Base-by-base conservation (phyloP, 2,888 invertebrate species). In the Cryptophagus acutangulus region DNA sequence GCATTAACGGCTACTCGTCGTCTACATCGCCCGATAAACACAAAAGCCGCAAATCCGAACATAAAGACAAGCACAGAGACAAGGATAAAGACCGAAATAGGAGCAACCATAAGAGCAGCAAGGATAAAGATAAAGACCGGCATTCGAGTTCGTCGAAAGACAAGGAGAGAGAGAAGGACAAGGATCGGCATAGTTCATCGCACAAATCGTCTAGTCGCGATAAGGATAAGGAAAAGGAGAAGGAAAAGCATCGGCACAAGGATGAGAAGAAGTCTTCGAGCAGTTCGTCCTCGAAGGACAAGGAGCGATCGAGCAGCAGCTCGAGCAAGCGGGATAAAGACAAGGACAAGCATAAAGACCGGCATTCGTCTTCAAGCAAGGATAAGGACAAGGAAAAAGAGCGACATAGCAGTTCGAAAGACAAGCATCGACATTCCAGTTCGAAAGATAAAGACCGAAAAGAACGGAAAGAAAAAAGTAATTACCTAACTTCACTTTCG, bases 1-100 rank as follows among this genome's bases (percentile, higher is more conserved):
- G 88, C 43, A 73, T 87, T 62, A 84, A 88, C 72, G 89, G 88
- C 38, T 87, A 82, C 67, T 56, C 68, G 2, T 31, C 31, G 8
- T 15, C 15, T 13, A n/a, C n/a, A n/a, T n/a, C n/a, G n/a, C n/a
- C n/a, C n/a, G 68, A 69, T 31, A 76, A 76, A 41, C 72, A 73
- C 50, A 74, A 74, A 51, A 74, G 74, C 49, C 73, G 75, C 58
- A 76, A 75, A 61, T 75, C 76, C 14, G 76, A 77, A 26, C 74
- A 76, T 49, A 81, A 78, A 60, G 55, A 55, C 41, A 82, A 82
- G 61, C 78, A 83, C 61, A 75, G 79, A 48, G 60, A 62, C 68
- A 77, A 69, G 70, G 53, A 55, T 47, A 65, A 61, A 41, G 63
- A 66, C 28, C 58, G 58, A 20, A 34, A 17, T 13, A 48, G n/a